phyloP scores from a whole-genome alignment of 2,797 vertebrate genomes.

The Diceros bicornis region DNA sequence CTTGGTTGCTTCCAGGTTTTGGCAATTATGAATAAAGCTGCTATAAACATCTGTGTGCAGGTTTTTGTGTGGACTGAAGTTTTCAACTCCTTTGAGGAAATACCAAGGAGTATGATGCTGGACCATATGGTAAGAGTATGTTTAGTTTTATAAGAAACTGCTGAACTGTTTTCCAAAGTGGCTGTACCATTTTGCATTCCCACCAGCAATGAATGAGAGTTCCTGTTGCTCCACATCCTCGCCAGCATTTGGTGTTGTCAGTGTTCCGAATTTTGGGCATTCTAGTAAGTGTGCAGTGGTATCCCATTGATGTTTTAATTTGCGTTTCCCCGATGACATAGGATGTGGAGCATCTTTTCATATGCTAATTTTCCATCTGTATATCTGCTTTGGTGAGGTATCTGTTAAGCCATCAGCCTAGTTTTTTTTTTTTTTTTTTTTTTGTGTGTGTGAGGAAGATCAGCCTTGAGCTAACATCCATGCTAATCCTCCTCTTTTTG shows the following conservation, averaged over 20 bases:
- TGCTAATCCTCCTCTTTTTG: too few species aligned
- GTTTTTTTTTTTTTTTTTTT: too few species aligned
- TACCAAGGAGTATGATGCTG: background rate
- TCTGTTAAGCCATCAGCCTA: too few species aligned
- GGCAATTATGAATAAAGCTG: background rate
- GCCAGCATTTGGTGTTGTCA: background rate
- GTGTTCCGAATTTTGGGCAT: background rate
- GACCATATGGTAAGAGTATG: background rate
- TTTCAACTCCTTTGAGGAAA: background rate
- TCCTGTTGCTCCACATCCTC: background rate
- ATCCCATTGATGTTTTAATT: background rate
- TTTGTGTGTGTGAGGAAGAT: too few species aligned
- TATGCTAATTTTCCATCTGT: background rate
- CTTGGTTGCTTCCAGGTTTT: background rate
- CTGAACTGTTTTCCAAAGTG: background rate
- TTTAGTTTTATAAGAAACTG: background rate
- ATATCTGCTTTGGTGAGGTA: background rate
- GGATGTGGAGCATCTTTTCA: background rate
- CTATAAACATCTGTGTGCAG: background rate
- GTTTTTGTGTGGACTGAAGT: background rate
- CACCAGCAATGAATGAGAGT: fast-evolving
- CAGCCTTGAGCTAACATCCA: too few species aligned
- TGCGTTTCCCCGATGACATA: background rate
- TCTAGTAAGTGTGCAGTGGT: background rate
- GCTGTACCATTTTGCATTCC: background rate